These are phyloP conservation scores for Dipodomys ordii DNA, from an alignment of 2,113 vertebrate genomes.

Conservation along the genomic window DNA sequence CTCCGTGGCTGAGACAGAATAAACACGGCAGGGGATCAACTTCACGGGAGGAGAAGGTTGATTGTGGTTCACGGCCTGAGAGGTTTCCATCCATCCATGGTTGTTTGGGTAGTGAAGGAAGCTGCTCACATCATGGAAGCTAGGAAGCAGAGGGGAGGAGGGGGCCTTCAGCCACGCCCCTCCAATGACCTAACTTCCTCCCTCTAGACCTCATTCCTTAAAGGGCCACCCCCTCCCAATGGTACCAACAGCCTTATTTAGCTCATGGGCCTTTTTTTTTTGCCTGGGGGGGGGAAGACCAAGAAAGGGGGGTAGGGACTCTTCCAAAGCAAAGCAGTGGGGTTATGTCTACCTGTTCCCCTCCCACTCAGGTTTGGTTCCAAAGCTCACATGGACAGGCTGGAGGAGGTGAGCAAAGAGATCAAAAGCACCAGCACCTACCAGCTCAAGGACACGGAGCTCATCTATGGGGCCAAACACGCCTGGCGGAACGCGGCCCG, in stretches of 20 bases:
- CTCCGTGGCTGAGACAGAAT: neutral
- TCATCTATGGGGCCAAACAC: constrained; percentile 97
- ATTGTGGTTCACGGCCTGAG: neutral
- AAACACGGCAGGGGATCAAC: neutral
- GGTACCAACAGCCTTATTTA: neutral
- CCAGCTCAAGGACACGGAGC: constrained; percentile 96
- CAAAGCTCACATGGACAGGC: constrained; percentile 94
- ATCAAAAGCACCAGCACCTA: constrained; percentile 94
- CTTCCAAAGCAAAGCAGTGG: neutral
- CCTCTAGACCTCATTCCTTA: neutral
- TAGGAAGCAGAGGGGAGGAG: neutral
- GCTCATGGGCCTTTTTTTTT: no score
- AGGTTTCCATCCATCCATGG: no score
- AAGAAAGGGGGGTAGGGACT: no score
- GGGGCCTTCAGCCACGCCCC: neutral
- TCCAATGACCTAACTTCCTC: neutral
- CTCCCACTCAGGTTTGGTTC: constrained; percentile 90
- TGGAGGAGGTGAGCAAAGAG: constrained; percentile 96
- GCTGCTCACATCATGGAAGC: neutral
- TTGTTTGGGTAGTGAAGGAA: neutral
- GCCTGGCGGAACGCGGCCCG: constrained; percentile 97
- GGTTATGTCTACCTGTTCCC: neutral
- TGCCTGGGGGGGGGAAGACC: no score
- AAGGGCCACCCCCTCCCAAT: neutral
- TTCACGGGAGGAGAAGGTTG: neutral